phyloP scores from a whole-genome alignment of 2,113 vertebrate genomes.

The Cottus gobio region DNA sequence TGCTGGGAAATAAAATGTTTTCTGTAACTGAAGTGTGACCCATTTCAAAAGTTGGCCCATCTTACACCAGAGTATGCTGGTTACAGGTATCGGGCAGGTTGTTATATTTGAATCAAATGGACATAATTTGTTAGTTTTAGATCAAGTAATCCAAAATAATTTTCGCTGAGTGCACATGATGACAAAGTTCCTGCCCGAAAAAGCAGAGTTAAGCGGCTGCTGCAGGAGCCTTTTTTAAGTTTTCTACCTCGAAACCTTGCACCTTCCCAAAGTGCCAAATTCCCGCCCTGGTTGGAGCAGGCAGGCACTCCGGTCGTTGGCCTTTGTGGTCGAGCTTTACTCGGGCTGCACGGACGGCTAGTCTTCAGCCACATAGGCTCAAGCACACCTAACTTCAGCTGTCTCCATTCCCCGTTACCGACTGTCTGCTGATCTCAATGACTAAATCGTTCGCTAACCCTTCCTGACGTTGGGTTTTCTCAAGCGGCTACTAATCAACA shows the following conservation, averaged over 20 bases:
- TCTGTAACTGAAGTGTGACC: slow-evolving; percentile 41
- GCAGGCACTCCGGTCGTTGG: slow-evolving; percentile 42
- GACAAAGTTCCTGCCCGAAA: slow-evolving; percentile 64
- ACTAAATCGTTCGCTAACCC: slow-evolving; percentile 54
- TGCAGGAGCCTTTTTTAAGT: neutral
- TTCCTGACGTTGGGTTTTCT: slow-evolving; percentile 56
- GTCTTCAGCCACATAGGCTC: slow-evolving; percentile 42
- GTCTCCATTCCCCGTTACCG: slow-evolving; percentile 36
- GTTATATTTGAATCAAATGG: slow-evolving; percentile 54
- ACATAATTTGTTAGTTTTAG: slow-evolving; percentile 69
- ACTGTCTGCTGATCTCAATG: slow-evolving; percentile 49
- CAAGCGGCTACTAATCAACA: slow-evolving; percentile 60
- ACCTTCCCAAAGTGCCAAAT: slow-evolving; percentile 62
- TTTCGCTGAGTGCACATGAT: slow-evolving; percentile 62
- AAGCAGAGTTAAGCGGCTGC: slow-evolving; percentile 49
- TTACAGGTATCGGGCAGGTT: slow-evolving; percentile 20
- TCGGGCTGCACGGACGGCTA: slow-evolving; percentile 41
- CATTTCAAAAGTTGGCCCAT: slow-evolving; percentile 43
- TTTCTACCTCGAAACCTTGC: slow-evolving; percentile 56
- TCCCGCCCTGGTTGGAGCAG: slow-evolving; percentile 43
- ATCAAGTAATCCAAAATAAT: slow-evolving; percentile 46
- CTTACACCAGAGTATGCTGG: slow-evolving; percentile 3
- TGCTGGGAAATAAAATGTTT: slow-evolving; percentile 41
- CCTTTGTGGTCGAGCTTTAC: slow-evolving; percentile 36
- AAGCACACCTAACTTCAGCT: slow-evolving; percentile 29